Percentiles rank a stretch among this genome's conserved stretches.
phyloP scores from a whole-genome alignment of 1,140 invertebrate genomes.

The Hyposmocoma kahamanoa region DNA sequence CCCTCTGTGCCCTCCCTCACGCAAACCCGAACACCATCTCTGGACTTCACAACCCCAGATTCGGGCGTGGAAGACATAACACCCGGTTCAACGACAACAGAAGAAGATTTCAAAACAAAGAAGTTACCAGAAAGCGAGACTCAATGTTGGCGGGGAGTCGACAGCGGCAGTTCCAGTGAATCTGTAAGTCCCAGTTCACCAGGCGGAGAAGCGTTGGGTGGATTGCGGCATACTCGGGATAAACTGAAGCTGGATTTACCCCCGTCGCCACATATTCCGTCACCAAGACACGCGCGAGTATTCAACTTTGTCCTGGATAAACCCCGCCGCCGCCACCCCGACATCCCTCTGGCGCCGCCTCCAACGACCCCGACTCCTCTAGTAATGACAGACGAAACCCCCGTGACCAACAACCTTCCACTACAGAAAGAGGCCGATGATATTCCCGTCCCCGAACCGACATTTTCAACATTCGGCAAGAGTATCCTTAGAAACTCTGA shows the following conservation, averaged over 20 bases:
- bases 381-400: constrained; percentile 50
- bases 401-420: constrained; percentile 28
- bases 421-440: constrained; percentile 28
- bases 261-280: constrained; percentile 65
- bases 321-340: constrained; percentile 30
- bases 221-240: constrained; percentile 82
- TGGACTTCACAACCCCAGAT: constrained; percentile 74
- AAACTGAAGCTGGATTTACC: constrained; percentile 81
- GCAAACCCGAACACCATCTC: constrained; percentile 36
- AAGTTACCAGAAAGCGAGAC: constrained; percentile 25
- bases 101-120: constrained; percentile 45
- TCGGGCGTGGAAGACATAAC: constrained; percentile 76
- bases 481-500: constrained; percentile 12
- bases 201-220: constrained; percentile 74
- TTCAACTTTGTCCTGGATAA: constrained; percentile 60
- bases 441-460: constrained; percentile 38
- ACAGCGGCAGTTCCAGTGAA: constrained; percentile 59
- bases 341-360: constrained; percentile 14
- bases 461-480: constrained; percentile 63
- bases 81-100: constrained; percentile 54
- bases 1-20: constrained; percentile 13
- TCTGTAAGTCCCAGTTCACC: constrained; percentile 58
- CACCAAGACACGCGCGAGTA: constrained; percentile 49
- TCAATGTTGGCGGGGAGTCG: constrained; percentile 32
- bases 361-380: constrained; percentile 29